Base-by-base conservation (phyloP, 2,113 vertebrate species). In the Oryzias javanicus region DNA sequence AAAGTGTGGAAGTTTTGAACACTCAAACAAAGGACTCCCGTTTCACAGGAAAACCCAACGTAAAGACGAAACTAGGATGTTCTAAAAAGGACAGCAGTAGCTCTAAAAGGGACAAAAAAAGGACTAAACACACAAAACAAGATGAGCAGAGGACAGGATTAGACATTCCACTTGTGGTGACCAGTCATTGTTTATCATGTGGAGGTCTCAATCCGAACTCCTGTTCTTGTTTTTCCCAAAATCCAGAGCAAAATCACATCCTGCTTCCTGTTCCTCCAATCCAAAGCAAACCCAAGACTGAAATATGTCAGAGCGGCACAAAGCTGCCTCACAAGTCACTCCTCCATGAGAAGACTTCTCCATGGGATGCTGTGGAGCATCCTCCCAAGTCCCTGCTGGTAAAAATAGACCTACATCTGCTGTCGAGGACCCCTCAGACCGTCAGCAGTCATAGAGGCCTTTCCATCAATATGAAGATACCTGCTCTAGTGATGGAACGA, bases 401-500 rank as follows among this genome's bases (percentile, higher is more conserved):
- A 60, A 98, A 94, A 91, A 95, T 98, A 53, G 65, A 91, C 16
- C 87, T 98, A 0, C 68, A 80, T 56, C 88, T 94, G n/a, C 91
- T 99, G 4, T 89, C 89, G 2, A 91, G 89, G 74, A 55, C 96
- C 4, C 96, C 96, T 4, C 83, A 70, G 53, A 49, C 4, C 15
- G 24, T 65, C 14, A 12, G 50, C 66, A 56, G 5, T 19, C 62
- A 22, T 24, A 65, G 42, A 54, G 60, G 59, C 42, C 35, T 15
- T 7, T 20, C 74, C 70, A 45, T 54, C 51, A 78, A 19, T 14
- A 88, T 48, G 70, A 92, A 91, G 63, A 86, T 72, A 73, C 66
- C 69, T 14, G 60, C 57, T 10, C 29, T 49, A 29, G 57, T 51
- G 20, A 78, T 78, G 0, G 42, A 49, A 75, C 0, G 82, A 90